phyloP scores from a whole-genome alignment of 2,113 vertebrate genomes.

The Danionella cerebrum region DNA sequence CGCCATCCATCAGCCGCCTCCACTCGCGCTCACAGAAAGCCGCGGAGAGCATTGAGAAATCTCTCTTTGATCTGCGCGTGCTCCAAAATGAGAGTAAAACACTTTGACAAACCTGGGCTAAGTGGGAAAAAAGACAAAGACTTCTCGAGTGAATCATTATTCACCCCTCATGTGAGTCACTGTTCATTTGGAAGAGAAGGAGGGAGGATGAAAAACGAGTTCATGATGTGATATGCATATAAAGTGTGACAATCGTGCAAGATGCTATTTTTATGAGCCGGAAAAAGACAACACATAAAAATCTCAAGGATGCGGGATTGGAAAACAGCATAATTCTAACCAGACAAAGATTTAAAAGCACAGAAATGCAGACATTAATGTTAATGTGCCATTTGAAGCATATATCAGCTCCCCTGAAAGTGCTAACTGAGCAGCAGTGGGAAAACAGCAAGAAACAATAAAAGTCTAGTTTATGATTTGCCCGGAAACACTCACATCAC shows the following conservation, averaged over 20 bases:
- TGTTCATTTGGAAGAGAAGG: constrained; percentile 2
- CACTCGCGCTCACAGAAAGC: constrained; percentile 1
- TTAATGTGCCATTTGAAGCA: not conserved
- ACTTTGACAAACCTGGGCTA: not conserved
- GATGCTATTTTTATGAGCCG: not conserved
- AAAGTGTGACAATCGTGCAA: not conserved
- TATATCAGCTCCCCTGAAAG: not conserved
- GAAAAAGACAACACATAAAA: not conserved
- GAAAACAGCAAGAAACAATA: not conserved
- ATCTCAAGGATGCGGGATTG: not conserved
- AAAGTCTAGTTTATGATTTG: not conserved
- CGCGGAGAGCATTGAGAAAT: not conserved
- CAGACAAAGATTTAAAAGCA: not conserved
- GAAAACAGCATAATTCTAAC: constrained; percentile 1
- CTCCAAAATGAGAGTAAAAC: not conserved
- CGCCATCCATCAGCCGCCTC: constrained; percentile 15
- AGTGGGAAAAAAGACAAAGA: constrained; percentile 10
- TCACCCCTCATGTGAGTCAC: constrained; percentile 17
- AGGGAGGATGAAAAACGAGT: not conserved
- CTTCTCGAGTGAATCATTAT: constrained; percentile 5
- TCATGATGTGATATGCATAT: not conserved
- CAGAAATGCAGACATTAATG: not conserved
- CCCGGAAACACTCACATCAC: not conserved
- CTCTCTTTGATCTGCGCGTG: not conserved
- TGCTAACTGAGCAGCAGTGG: not conserved